phyloP scores from a whole-genome alignment of 2,888 invertebrate species.

The Dendrolimus houi region DNA sequence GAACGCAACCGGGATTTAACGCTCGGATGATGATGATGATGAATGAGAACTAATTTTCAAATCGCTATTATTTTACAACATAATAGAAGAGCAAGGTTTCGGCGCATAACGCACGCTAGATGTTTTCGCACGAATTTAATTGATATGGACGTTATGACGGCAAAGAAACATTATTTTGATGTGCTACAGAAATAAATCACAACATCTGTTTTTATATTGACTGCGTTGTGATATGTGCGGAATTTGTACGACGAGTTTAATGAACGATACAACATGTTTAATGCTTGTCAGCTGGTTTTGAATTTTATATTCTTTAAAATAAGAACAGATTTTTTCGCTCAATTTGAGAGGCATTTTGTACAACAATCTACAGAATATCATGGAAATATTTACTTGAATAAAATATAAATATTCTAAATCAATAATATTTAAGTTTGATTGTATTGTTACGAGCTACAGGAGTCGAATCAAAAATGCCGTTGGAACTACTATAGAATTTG shows the following conservation, averaged over 20 bases:
- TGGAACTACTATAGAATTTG: no score
- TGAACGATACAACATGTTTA: background rate
- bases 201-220: constrained; percentile 20
- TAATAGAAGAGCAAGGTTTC: background rate
- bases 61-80: background rate
- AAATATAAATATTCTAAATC: no score
- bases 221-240: background rate
- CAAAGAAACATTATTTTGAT: constrained; percentile 26
- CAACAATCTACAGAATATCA: no score
- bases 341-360: no score
- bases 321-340: no score
- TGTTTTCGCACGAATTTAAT: constrained; percentile 25
- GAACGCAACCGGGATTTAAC: no score
- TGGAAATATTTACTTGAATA: no score
- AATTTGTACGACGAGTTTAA: background rate
- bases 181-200: constrained; percentile 26
- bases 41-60: background rate
- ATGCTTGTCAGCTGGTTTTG: background rate
- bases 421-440: no score
- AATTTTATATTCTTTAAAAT: no score
- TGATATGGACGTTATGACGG: constrained; percentile 21
- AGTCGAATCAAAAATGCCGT: no score
- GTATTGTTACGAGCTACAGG: no score
- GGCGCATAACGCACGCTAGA: background rate
- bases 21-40: no score